Evolutionary conservation across 2,888 invertebrate species (phyloP).

Genomic region (Nymphalis urticae): DNA sequence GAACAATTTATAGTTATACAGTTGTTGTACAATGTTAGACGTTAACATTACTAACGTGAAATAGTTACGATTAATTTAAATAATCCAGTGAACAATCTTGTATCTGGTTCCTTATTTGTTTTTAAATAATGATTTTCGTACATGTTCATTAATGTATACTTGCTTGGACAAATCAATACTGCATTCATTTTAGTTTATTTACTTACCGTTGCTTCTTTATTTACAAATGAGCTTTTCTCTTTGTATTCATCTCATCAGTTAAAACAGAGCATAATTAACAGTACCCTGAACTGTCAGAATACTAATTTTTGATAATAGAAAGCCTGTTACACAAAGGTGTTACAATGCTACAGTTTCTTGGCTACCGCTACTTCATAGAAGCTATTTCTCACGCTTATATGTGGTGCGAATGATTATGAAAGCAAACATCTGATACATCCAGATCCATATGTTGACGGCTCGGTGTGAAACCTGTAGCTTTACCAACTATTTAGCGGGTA

Average conservation of each 20-base stretch:
- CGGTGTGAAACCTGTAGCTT: slow-evolving; percentile 81
- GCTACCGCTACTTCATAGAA: slow-evolving; percentile 71
- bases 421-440: slow-evolving; percentile 78
- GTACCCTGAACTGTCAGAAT: slow-evolving; percentile 66
- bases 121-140: slow-evolving; percentile 20
- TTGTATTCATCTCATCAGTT: slow-evolving; percentile 45
- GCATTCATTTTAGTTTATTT: slow-evolving; percentile 23
- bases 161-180: slow-evolving; percentile 14
- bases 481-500: slow-evolving; percentile 79
- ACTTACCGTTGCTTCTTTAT: slow-evolving; percentile 32
- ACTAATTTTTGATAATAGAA: slow-evolving; percentile 62
- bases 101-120: slow-evolving; percentile 22
- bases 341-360: slow-evolving; percentile 66
- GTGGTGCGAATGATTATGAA: slow-evolving; percentile 79
- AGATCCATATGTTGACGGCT: slow-evolving; percentile 81
- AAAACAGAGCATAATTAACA: slow-evolving; percentile 60
- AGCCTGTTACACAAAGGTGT: slow-evolving; percentile 64
- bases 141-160: slow-evolving; percentile 17
- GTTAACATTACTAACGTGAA: not conserved
- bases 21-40: not conserved
- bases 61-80: not conserved
- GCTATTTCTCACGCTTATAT: slow-evolving; percentile 74
- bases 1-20: not conserved
- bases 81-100: slow-evolving; percentile 7
- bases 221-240: slow-evolving; percentile 37